These are phyloP conservation scores for Corapipo altera DNA, from an alignment of 2,113 vertebrate species.

Conservation along the genomic window DNA sequence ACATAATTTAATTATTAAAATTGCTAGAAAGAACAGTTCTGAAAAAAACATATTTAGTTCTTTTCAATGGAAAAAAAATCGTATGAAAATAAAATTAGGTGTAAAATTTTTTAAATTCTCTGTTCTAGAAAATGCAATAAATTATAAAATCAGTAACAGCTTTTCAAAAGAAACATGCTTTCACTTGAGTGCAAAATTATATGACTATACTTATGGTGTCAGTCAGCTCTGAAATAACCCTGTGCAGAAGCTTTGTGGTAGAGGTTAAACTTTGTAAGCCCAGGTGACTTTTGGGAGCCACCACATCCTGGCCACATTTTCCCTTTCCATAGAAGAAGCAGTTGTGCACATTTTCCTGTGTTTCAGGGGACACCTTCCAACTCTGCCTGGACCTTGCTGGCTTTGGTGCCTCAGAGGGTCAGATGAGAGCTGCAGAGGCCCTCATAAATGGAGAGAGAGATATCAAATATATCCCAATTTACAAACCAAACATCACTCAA, in stretches of 20 bases:
- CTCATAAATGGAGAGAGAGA: rapidly evolving
- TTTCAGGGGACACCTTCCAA: neutral
- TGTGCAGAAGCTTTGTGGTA: neutral
- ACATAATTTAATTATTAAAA: neutral
- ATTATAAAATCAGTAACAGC: neutral
- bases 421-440: rapidly evolving
- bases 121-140: neutral
- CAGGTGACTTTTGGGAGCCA: neutral
- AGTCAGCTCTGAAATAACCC: neutral
- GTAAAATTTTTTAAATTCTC: neutral
- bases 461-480: neutral
- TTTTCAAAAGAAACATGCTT: neutral
- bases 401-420: rapidly evolving
- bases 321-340: rapidly evolving
- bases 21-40: neutral
- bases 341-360: neutral
- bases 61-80: neutral
- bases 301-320: neutral
- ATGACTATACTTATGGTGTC: neutral
- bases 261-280: neutral
- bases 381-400: neutral
- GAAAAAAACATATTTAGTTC: neutral
- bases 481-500: neutral
- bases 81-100: conserved; percentile 3
- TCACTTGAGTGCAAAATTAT: neutral